These are phyloP conservation scores for Colistium nudipinnis DNA, from an alignment of 2,113 vertebrate genomes.

Conservation along the genomic window DNA sequence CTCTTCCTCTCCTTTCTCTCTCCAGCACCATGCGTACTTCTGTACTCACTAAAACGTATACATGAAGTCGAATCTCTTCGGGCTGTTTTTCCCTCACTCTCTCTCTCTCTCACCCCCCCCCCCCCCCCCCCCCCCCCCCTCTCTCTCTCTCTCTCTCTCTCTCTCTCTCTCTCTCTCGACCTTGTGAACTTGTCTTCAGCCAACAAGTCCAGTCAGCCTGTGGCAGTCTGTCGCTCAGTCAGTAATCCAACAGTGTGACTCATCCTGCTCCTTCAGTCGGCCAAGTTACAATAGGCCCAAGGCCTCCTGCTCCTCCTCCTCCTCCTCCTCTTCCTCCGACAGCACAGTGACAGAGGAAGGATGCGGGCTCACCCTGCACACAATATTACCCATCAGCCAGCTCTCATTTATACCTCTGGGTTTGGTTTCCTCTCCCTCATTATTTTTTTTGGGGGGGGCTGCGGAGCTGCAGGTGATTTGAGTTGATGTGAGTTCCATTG, in stretches of 20 bases:
- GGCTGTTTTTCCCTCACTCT: too few species aligned
- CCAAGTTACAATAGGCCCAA: constrained; percentile 41
- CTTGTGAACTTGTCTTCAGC: constrained; percentile 22
- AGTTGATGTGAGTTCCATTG: constrained; percentile 1
- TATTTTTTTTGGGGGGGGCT: too few species aligned
- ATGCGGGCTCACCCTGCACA: constrained; percentile 19
- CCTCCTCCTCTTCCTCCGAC: too few species aligned
- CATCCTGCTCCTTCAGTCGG: constrained; percentile 44
- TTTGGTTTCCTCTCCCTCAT: not conserved
- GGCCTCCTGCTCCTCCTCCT: too few species aligned
- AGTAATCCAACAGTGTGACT: constrained; percentile 39
- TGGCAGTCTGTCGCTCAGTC: constrained; percentile 20
- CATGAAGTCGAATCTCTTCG: too few species aligned
- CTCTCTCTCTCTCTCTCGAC: not conserved
- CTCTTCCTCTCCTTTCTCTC: too few species aligned
- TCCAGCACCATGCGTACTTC: too few species aligned
- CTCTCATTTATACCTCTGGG: not conserved
- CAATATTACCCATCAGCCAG: not conserved
- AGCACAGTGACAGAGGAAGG: constrained; percentile 33
- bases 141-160: not conserved
- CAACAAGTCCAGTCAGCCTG: not conserved
- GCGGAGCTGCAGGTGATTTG: constrained; percentile 29
- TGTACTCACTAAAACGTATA: too few species aligned
- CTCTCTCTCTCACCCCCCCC: too few species aligned
- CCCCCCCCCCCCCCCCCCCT: too few species aligned